Percentiles rank a stretch among this genome's conserved stretches.
Evolutionary conservation across 2,888 invertebrate genomes (phyloP).

Genomic region (Drosophila buzzatii): DNA sequence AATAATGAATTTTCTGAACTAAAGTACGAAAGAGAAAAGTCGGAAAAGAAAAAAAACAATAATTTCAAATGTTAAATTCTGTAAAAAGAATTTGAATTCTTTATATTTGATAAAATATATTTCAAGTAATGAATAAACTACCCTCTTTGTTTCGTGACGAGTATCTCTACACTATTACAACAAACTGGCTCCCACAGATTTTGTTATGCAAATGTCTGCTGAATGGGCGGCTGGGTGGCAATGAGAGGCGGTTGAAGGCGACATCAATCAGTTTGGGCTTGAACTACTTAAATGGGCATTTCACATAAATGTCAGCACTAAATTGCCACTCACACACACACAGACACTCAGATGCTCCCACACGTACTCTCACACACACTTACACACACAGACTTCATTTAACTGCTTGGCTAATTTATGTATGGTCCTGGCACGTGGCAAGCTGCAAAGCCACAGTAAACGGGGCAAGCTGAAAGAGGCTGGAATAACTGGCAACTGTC

Average conservation of each 20-base stretch:
- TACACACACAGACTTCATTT: conserved; percentile 17
- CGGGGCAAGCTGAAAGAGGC: conserved; percentile 1
- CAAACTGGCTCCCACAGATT: conserved; percentile 31
- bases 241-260: conserved; percentile 24
- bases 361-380: conserved; percentile 29
- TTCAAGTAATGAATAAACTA: not conserved
- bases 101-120: not conserved
- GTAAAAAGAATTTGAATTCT: not conserved
- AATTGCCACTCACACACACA: conserved; percentile 46
- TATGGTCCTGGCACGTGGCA: conserved; percentile 43
- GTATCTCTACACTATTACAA: not conserved
- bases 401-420: conserved; percentile 55
- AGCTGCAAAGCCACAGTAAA: conserved; percentile 1
- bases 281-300: conserved; percentile 62
- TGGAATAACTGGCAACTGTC: conserved; percentile 64
- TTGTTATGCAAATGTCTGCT: conserved; percentile 41
- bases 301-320: conserved; percentile 76
- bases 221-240: conserved; percentile 13
- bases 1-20: no score
- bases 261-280: conserved; percentile 65
- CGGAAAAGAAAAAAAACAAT: no score
- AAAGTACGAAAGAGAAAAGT: no score
- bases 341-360: not conserved
- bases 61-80: no score
- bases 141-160: conserved; percentile 13